phyloP scores from a whole-genome alignment of 2,113 vertebrate genomes.

The Probosciger aterrimus region DNA sequence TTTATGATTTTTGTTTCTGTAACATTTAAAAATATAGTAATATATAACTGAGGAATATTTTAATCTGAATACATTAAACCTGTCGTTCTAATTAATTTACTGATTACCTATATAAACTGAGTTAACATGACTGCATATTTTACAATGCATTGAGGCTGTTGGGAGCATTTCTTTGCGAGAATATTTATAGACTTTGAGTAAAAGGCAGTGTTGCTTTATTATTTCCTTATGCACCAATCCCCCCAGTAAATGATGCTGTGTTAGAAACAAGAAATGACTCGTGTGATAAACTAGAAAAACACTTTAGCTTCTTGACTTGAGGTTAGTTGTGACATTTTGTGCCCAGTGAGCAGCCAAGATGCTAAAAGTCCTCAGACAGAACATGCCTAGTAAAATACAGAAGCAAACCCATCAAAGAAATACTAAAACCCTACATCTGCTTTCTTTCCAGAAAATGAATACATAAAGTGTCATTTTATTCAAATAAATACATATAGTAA shows the following conservation, averaged over 20 bases:
- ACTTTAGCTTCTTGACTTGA: background rate
- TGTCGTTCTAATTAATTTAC: background rate
- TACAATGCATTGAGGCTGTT: background rate
- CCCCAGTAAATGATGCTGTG: background rate
- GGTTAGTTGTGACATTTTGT: background rate
- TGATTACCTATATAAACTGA: background rate
- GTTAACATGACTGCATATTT: background rate
- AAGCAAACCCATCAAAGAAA: background rate
- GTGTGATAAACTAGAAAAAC: background rate
- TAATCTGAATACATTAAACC: background rate
- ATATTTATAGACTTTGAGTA: background rate
- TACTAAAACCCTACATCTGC: rapidly evolving
- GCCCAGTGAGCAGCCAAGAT: background rate
- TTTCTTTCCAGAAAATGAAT: background rate
- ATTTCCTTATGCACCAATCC: background rate
- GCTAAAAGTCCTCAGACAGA: background rate
- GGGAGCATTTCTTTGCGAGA: background rate
- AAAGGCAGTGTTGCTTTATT: background rate
- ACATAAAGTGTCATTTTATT: background rate
- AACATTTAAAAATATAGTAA: background rate
- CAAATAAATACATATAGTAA: background rate
- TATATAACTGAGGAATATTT: background rate
- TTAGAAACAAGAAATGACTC: background rate
- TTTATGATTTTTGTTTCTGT: background rate
- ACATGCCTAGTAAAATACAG: background rate